A percentile compares a stretch with the other conserved stretches of the same genome.
phyloP scores from a whole-genome alignment of 2,797 vertebrate species.

The Galagoides demidoff region DNA sequence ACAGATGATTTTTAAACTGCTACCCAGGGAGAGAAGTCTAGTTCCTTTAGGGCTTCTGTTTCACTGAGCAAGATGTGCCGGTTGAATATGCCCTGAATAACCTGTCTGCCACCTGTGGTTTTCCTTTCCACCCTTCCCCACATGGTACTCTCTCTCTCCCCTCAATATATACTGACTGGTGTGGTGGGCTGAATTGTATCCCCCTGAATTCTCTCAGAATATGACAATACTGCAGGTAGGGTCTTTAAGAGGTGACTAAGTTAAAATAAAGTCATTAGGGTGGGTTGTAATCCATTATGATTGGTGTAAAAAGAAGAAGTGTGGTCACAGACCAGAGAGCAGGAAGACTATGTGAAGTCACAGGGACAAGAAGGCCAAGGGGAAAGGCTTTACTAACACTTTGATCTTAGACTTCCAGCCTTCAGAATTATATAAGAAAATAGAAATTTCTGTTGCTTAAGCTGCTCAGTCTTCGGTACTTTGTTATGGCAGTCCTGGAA shows the following conservation, averaged over 20 bases:
- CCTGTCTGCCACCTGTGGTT: not conserved
- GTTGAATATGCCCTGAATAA: not conserved
- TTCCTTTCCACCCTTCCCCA: not conserved
- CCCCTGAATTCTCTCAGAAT: not conserved
- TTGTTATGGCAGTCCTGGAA: not conserved
- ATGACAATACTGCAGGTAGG: not conserved
- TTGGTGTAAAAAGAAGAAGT: slow-evolving; percentile 19
- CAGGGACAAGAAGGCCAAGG: not conserved
- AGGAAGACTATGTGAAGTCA: not conserved
- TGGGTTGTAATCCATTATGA: not conserved
- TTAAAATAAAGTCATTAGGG: not conserved
- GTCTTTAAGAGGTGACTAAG: not conserved
- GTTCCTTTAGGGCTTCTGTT: not conserved
- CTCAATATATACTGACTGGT: not conserved
- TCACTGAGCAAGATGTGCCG: not conserved
- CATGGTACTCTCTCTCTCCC: not conserved
- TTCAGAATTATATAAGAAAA: not conserved
- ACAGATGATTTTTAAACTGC: slow-evolving; percentile 47
- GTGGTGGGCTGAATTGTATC: not conserved
- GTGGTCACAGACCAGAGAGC: not conserved
- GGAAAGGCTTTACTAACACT: not conserved
- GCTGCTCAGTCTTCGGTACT: not conserved
- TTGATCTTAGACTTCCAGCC: not conserved
- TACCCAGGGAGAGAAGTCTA: not conserved
- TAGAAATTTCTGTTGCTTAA: slow-evolving; percentile 17